Base-by-base conservation (phyloP, 2,888 invertebrate species). In the Nymphalis urticae region DNA sequence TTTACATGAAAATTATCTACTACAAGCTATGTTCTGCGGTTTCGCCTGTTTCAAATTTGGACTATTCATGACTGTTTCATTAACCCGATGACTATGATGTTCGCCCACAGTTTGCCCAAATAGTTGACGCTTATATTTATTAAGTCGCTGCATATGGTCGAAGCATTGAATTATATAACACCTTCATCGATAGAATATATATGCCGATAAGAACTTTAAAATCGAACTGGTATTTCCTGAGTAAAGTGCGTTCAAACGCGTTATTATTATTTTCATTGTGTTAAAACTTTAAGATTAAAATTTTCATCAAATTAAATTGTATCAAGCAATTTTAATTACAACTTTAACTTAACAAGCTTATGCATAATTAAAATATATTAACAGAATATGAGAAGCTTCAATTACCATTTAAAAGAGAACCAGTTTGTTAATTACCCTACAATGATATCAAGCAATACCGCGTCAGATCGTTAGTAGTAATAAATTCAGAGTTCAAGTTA, bases 401-500 rank as follows among this genome's bases (percentile, higher is more conserved):
- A 58, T 64, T 56, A 27, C 2, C 64, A 65, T 59, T 48, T 59
- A 48, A 65, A 65, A 48, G 32, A 42, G 27, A 65, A 65, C 59
- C 50, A 50, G 64, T 65, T 50, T 24, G 64, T 65, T 65, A 65
- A 65, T 65, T 65, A 65, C 59, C 50, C 64, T 50, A 56, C 56
- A 56, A 60, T 64, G 19, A 70, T 51, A 62, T 68, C 42, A 64
- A 62, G 66, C 54, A 70, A 64, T 58, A 53, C 65, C 62, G 64
- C 48, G 54, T 64, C 53, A 68, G 53, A 66, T 68, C 64, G 62
- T 62, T 64, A 62, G 62, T 72, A 69, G 56, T 56, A 56, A 68
- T 66, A 62, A 72, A 71, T 73, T 72, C 64, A 36, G 63, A 61
- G 67, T 68, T 68, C 62, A 70, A 68, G 63, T 67, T 64, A 71